Base-by-base conservation (phyloP, 2,888 invertebrate genomes). In the Blomia tropicalis region DNA sequence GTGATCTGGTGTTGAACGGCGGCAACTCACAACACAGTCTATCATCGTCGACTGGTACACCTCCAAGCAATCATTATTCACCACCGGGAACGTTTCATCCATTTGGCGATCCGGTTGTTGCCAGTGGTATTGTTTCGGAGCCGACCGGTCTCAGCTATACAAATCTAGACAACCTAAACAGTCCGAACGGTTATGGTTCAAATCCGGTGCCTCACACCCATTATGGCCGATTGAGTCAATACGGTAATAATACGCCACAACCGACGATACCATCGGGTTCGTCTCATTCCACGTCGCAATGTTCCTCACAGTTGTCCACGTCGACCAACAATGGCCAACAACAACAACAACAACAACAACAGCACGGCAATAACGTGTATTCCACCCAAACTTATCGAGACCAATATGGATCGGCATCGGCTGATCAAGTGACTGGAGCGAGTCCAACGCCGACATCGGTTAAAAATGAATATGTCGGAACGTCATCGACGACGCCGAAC, bases 141-240 rank as follows among this genome's bases (percentile, higher is more conserved):
- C 61, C 63, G 11, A 83, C 87, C 44, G 89, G 89, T 0, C 77
- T 90, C 64, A 87, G 88, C 73, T 90, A 90, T 73, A 89, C 89
- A 0, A 89, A 89, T 73, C 75, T 90, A 69, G 89, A 90, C 74
- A 41, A 41, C 41, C 41, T 41, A n/a, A n/a, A n/a, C 41, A n/a
- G 41, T 41, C 14, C n/a, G 41, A 27, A 27, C 51, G 22, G 64
- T 36, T 68, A 65, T 44, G 65, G 62, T 23, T 32, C 63, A n/a
- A 60, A 60, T 44, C 36, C 59, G 4, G 63, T 63, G 4, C 51
- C 59, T 23, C 63, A 47, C 51, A 11, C 65, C 32, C 64, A 65
- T 36, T 66, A 66, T 4, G 65, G 30, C 17, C 44, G 60, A 7
- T 31, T 59, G 30, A 60, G 60, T 60, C 60, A 60, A 32, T 60